phyloP scores from a whole-genome alignment of 2,113 vertebrate genomes.

The Glaucidium brasilianum region DNA sequence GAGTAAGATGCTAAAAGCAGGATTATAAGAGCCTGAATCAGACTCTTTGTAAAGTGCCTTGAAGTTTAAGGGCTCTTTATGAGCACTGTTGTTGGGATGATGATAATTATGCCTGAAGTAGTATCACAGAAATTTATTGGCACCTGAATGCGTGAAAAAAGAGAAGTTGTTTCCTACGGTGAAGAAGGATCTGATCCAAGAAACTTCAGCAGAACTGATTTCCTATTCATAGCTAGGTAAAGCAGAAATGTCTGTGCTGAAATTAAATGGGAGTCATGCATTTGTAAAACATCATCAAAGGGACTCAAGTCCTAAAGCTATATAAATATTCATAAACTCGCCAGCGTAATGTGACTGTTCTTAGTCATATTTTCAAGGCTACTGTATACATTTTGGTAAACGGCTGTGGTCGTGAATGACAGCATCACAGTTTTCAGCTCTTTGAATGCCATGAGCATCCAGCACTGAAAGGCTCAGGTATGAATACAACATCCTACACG shows the following conservation, averaged over 20 bases:
- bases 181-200: not conserved
- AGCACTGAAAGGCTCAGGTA: not conserved
- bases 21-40: constrained; percentile 1
- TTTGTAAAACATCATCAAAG: not conserved
- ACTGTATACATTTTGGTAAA: not conserved
- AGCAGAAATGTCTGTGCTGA: not conserved
- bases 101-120: not conserved
- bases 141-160: not conserved
- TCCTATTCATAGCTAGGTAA: not conserved
- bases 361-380: not conserved
- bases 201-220: not conserved
- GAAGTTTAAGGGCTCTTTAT: not conserved
- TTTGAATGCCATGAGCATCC: not conserved
- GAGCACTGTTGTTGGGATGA: not conserved
- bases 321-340: not conserved
- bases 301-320: not conserved
- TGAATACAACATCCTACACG: not conserved
- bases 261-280: not conserved
- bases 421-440: not conserved
- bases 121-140: not conserved
- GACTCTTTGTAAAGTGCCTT: not conserved
- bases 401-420: not conserved
- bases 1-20: not conserved
- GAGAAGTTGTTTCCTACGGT: not conserved
- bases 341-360: not conserved